Conservation (phyloP, 1,140 invertebrate genomes). For the Scaptomyza pallida region DNA sequence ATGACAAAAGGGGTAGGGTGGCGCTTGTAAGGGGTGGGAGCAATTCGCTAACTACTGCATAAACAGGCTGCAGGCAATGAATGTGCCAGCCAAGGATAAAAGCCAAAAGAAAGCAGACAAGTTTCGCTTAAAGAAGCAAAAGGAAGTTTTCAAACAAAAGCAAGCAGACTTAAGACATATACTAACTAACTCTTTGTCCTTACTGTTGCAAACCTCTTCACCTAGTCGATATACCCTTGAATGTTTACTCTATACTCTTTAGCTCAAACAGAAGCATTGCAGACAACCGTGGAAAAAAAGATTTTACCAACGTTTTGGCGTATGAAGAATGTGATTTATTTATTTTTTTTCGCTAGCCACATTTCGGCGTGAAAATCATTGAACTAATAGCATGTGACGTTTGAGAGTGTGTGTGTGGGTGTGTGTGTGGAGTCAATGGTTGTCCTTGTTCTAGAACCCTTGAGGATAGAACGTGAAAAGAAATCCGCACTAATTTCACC, state of each 20-base stretch:
- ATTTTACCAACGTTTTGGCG: constrained; percentile 49
- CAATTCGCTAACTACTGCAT: constrained; percentile 78
- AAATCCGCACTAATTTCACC: constrained; percentile 72
- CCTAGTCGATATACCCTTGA: not conserved
- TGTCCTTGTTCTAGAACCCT: constrained; percentile 59
- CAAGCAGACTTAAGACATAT: not conserved
- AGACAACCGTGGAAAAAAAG: constrained; percentile 47
- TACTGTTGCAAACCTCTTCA: not conserved
- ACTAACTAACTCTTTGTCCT: not conserved
- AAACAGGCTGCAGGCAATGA: constrained; percentile 82
- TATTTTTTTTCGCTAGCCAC: constrained; percentile 58
- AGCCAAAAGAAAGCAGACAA: constrained; percentile 13
- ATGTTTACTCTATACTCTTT: constrained; percentile 14
- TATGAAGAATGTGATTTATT: constrained; percentile 71
- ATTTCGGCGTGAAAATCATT: constrained; percentile 80
- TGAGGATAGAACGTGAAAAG: constrained; percentile 57
- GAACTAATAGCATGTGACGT: constrained; percentile 80
- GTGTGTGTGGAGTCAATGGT: constrained; percentile 16
- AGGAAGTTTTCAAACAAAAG: not conserved
- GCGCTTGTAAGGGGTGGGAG: constrained; percentile 18
- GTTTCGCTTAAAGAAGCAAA: not conserved
- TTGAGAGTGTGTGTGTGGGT: constrained; percentile 17
- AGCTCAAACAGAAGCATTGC: constrained; percentile 15
- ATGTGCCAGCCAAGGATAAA: constrained; percentile 57
- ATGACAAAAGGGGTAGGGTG: constrained; percentile 4